Percentiles rank a stretch among this genome's conserved stretches.
Conservation (phyloP, 2,797 vertebrate genomes). For the Chaenodraco wilsoni region DNA sequence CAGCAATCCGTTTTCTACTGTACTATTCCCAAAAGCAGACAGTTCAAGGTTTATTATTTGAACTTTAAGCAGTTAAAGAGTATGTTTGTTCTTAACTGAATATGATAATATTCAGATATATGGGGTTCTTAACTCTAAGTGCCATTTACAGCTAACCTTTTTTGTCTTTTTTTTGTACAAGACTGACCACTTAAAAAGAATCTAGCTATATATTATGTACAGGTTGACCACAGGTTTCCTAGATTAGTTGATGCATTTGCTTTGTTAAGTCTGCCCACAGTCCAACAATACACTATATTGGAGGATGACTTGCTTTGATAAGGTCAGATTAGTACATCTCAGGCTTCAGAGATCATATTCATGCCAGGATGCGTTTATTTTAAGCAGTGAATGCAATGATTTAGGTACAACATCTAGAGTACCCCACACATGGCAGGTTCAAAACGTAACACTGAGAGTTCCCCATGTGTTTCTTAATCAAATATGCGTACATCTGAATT, state of each 20-base stretch:
- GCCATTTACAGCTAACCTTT: slow-evolving; percentile 59
- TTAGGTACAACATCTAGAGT: slow-evolving; percentile 15
- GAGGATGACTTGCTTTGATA: slow-evolving; percentile 21
- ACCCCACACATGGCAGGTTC: slow-evolving; percentile 21
- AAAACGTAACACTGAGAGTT: slow-evolving; percentile 18
- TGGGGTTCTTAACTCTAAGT: slow-evolving; percentile 52
- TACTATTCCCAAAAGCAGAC: slow-evolving; percentile 52
- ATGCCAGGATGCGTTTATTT: slow-evolving; percentile 51
- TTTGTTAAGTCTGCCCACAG: slow-evolving; percentile 16
- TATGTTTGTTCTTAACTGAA: slow-evolving; percentile 31
- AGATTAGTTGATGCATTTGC: slow-evolving; percentile 75
- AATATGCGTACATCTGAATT: slow-evolving; percentile 29
- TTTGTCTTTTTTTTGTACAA: slow-evolving; percentile 74
- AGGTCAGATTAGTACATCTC: slow-evolving; percentile 35
- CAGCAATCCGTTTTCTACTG: slow-evolving; percentile 41
- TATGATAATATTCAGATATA: slow-evolving; percentile 36
- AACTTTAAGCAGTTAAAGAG: slow-evolving; percentile 42
- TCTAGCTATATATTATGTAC: slow-evolving; percentile 80
- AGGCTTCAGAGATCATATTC: slow-evolving; percentile 32
- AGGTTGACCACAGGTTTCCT: slow-evolving; percentile 82
- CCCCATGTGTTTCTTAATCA: slow-evolving; percentile 18
- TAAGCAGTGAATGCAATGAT: slow-evolving; percentile 3
- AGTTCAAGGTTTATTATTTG: slow-evolving; percentile 31
- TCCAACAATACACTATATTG: slow-evolving; percentile 22
- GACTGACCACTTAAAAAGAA: slow-evolving; percentile 75